Evolutionary conservation across 30 jellyfish, hydroid and myxozoan genomes (phyloP), one percentile per base, ranked within the genome.

Genomic region (Aurelia coerulea): DNA sequence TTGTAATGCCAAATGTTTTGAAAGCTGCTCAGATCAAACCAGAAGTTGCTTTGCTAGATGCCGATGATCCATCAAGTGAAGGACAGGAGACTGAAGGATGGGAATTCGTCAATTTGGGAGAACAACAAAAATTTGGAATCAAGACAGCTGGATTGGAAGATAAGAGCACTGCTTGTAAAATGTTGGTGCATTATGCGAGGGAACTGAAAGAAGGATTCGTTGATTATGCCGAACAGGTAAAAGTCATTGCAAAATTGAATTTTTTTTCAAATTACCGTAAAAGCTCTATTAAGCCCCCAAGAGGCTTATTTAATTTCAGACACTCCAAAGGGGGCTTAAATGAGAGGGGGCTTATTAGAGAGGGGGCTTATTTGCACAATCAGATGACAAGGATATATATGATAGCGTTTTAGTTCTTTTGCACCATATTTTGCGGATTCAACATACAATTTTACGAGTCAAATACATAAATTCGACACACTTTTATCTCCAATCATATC

Each of bases 1-100:
- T 95, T 65, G 99, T 95, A 64, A 95, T 95, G 99, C 99, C 99
- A n/a, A 97, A 97, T 69, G 99, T 95, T 6, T 66, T 95, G 80
- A 95, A 90, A 78, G 99, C 99, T 1, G 98, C 99, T 2, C 99
- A 95, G 70, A 95, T 95, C 62, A 95, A 95, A 87, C 99, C 99
- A 0, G 99, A 95, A 80, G 99, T 95, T 16, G 98, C 99, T 15
- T 89, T 95, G 32, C 66, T 95, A 16, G 97, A 95, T 79, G 94
- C 92, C 0, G 99, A 95, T 82, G 99, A 95, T 62, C 99, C 99
- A 2, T 81, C 96, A n/a, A 81, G 81, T 62, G 94, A 90, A 7
- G 97, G 87, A 59, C 93, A 95, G 75, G 98, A 95, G 41, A 97
- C 91, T 37, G 98, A 95, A 35, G 99, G 99, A 32, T 95, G 99